phyloP scores from a whole-genome alignment of 1,140 invertebrate genomes.

The Chrysoperla carnea region DNA sequence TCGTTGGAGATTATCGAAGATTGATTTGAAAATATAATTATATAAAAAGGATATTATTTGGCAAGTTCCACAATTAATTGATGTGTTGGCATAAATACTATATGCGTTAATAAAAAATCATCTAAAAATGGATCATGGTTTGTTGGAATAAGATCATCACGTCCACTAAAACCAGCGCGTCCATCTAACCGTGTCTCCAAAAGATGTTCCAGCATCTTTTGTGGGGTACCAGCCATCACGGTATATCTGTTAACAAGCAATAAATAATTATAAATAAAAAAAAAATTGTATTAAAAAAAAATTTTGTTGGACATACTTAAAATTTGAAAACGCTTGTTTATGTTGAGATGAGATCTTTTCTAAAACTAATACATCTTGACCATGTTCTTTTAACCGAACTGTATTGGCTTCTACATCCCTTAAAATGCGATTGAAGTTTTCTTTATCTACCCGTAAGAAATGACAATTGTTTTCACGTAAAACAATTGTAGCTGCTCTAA shows the following conservation, averaged over 20 bases:
- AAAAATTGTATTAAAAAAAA: no score
- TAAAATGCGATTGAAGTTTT: conserved; percentile 72
- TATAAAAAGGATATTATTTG: conserved; percentile 54
- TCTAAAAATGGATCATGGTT: conserved; percentile 55
- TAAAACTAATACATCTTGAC: conserved; percentile 67
- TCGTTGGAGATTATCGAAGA: no score
- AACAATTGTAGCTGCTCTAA: conserved; percentile 68
- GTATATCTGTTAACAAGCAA: conserved; percentile 45
- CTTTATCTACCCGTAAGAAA: conserved; percentile 72
- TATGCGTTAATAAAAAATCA: conserved; percentile 76
- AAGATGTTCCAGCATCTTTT: conserved; percentile 76
- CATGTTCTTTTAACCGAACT: conserved; percentile 71
- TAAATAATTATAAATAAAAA: no score
- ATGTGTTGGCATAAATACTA: conserved; percentile 67
- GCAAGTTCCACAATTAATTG: conserved; percentile 57
- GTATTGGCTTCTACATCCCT: conserved; percentile 80
- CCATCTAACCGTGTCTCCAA: conserved; percentile 62
- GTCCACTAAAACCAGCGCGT: conserved; percentile 24
- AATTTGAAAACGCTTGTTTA: conserved; percentile 29
- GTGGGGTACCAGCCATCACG: conserved; percentile 74
- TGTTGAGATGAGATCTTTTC: conserved; percentile 46
- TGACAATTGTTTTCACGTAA: conserved; percentile 71
- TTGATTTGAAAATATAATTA: neutral
- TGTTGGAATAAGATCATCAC: conserved; percentile 22
- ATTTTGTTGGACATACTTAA: conserved; percentile 30